Conservation (phyloP, 2,797 vertebrate species). For the Pseudomugil gertrudae region DNA sequence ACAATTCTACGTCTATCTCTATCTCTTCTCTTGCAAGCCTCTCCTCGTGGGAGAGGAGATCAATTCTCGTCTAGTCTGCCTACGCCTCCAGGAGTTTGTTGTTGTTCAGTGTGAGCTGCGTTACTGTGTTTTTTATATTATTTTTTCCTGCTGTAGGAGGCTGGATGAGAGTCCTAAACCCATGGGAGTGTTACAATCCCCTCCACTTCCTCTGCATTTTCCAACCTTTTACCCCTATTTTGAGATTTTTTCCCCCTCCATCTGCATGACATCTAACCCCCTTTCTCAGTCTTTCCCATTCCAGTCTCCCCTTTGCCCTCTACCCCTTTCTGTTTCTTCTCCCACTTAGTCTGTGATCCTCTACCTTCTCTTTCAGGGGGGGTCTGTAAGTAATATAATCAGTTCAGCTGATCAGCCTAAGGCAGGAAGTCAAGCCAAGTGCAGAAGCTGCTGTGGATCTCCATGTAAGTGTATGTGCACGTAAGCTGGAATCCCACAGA, state of each 20-base stretch:
- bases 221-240: slow-evolving; percentile 33
- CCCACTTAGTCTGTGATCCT: slow-evolving; percentile 42
- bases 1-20: slow-evolving; percentile 69
- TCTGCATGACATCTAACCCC: slow-evolving; percentile 44
- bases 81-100: slow-evolving; percentile 80
- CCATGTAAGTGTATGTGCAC: slow-evolving; percentile 17
- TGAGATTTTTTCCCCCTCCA: slow-evolving; percentile 11
- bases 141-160: slow-evolving; percentile 56
- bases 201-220: slow-evolving; percentile 54
- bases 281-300: slow-evolving; percentile 30
- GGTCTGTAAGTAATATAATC: slow-evolving; percentile 78
- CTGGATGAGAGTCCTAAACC: slow-evolving; percentile 54
- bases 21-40: slow-evolving; percentile 57
- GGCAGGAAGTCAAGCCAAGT: slow-evolving; percentile 79
- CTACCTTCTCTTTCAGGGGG: slow-evolving; percentile 60
- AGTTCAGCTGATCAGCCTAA: slow-evolving; percentile 79
- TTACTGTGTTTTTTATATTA: slow-evolving; percentile 46
- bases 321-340: slow-evolving; percentile 41
- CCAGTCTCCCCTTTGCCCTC: slow-evolving; percentile 45
- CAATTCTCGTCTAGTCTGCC: slow-evolving; percentile 84
- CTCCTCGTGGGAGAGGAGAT: slow-evolving; percentile 80
- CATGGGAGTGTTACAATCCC: slow-evolving; percentile 44
- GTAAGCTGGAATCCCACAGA: slow-evolving; percentile 62
- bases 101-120: slow-evolving; percentile 37
- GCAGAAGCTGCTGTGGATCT: slow-evolving; percentile 65